These are phyloP conservation scores for Acrocephalus arundinaceus DNA, from an alignment of 2,113 vertebrate genomes.

Conservation along the genomic window DNA sequence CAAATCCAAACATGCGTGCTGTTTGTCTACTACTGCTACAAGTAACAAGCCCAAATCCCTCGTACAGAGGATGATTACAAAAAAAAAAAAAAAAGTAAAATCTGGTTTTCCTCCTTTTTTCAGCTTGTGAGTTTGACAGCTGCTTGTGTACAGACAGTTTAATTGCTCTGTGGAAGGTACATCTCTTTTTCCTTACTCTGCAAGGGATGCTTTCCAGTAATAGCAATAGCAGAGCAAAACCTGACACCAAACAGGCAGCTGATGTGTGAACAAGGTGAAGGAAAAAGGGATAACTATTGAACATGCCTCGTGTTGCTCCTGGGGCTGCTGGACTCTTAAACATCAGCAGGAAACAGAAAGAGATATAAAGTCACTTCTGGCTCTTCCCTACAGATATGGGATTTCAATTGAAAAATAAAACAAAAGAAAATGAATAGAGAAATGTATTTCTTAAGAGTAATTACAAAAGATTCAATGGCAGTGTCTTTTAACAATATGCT, in stretches of 20 bases:
- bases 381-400: background rate
- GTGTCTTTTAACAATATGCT: background rate
- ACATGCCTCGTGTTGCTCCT: background rate
- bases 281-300: slow-evolving; percentile 1
- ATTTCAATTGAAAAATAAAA: slow-evolving; percentile 6
- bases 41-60: background rate
- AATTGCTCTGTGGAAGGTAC: slow-evolving; percentile 8
- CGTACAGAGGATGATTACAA: background rate
- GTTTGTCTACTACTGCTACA: background rate
- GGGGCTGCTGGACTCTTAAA: background rate
- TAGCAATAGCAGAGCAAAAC: slow-evolving; percentile 14
- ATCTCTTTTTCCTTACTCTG: background rate
- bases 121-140: background rate
- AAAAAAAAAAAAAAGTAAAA: background rate
- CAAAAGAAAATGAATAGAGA: background rate
- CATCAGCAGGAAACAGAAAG: background rate
- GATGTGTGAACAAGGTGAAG: slow-evolving; percentile 27
- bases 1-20: background rate
- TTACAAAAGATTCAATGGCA: background rate
- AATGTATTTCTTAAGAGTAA: background rate
- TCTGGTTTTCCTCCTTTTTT: background rate
- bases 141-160: background rate
- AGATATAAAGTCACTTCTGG: background rate
- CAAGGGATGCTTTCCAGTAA: slow-evolving; percentile 30
- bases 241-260: slow-evolving; percentile 8